Evolutionary conservation across 2,888 invertebrate species (phyloP).

Genomic region (Leucophenga montana): DNA sequence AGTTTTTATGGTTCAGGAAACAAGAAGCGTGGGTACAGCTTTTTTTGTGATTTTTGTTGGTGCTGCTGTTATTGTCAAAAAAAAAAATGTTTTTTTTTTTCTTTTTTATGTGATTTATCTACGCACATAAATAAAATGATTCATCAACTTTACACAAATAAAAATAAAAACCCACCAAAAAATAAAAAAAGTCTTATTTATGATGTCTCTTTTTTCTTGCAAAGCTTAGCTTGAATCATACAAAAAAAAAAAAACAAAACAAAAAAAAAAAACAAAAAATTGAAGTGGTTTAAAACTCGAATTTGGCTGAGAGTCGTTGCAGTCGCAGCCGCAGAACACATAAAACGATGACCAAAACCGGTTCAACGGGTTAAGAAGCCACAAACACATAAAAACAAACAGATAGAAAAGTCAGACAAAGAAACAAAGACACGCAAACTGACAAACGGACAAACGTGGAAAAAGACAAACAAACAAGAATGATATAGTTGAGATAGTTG

Average conservation of each 20-base stretch:
- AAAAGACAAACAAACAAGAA: not conserved
- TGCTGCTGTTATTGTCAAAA: not conserved
- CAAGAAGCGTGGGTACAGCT: not conserved
- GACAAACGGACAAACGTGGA: not conserved
- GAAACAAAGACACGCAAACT: not conserved
- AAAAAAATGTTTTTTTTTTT: no score
- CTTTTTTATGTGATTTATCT: slow-evolving; percentile 7
- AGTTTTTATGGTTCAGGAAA: no score
- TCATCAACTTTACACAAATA: slow-evolving; percentile 1
- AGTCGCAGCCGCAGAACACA: not conserved
- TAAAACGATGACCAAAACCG: slow-evolving; percentile 17
- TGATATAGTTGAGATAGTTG: no score
- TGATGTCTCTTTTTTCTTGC: no score
- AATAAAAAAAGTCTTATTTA: no score
- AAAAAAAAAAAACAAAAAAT: not conserved
- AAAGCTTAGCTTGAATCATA: not conserved
- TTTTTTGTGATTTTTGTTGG: not conserved
- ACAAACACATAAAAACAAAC: not conserved
- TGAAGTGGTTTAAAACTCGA: slow-evolving; percentile 2
- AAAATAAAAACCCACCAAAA: no score
- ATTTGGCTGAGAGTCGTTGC: slow-evolving; percentile 4
- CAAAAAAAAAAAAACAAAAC: not conserved
- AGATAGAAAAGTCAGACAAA: slow-evolving; percentile 3
- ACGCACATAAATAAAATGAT: slow-evolving; percentile 6
- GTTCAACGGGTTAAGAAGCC: slow-evolving; percentile 16